Evolutionary conservation across 2,888 invertebrate species (phyloP).

Genomic region (Agapostemon virescens): DNA sequence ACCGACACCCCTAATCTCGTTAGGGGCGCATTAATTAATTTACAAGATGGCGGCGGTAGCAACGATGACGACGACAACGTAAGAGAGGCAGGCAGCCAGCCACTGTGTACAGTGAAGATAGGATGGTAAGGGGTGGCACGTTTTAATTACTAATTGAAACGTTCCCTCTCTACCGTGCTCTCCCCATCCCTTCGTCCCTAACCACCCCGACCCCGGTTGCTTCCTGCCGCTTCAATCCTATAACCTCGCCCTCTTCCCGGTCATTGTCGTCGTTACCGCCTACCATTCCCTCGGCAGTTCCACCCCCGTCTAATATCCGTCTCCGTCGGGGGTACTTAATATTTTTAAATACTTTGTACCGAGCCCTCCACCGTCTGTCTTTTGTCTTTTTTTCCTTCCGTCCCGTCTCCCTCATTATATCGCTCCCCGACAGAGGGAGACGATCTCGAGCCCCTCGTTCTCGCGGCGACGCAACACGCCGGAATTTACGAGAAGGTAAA

Average conservation of each 20-base stretch:
- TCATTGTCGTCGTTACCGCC: conserved; percentile 50
- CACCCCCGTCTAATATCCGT: conserved; percentile 62
- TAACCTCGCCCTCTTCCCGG: conserved; percentile 45
- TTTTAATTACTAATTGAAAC: conserved; percentile 78
- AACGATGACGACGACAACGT: conserved; percentile 50
- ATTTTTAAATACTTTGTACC: conserved; percentile 70
- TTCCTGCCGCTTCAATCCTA: conserved; percentile 30
- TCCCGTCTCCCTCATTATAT: conserved; percentile 33
- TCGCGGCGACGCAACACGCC: conserved; percentile 33
- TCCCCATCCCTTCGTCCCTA: conserved; percentile 24
- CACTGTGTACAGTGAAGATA: conserved; percentile 42
- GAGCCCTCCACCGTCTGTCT: conserved; percentile 35
- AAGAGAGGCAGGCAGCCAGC: conserved; percentile 39
- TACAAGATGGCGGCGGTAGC: conserved; percentile 57
- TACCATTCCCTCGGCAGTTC: conserved; percentile 14
- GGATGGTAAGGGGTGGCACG: conserved; percentile 63
- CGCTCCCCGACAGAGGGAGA: conserved; percentile 29
- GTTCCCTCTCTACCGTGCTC: conserved; percentile 60
- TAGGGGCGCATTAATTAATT: conserved; percentile 78
- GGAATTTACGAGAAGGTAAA: conserved; percentile 69
- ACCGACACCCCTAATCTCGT: conserved; percentile 79
- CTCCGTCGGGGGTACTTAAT: conserved; percentile 67
- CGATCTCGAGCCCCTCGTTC: conserved; percentile 29
- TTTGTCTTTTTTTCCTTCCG: conserved; percentile 42
- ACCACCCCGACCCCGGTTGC: conserved; percentile 53